Evolutionary conservation across 2,888 invertebrate species (phyloP).

Genomic region (Melieria crassipennis): DNA sequence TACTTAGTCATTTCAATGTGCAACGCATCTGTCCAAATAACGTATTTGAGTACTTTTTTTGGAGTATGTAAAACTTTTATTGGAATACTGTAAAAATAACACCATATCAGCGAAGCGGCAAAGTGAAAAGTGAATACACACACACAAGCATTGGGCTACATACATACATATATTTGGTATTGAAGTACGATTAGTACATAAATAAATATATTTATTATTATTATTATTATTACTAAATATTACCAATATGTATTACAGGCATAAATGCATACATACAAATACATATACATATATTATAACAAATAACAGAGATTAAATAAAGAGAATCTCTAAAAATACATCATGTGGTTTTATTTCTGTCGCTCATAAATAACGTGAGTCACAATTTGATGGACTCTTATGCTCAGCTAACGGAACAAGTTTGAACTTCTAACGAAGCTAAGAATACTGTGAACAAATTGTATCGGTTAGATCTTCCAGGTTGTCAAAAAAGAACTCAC

Average conservation of each 20-base stretch:
- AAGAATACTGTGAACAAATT: background rate
- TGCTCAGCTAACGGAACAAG: background rate
- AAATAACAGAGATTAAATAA: slow-evolving; percentile 24
- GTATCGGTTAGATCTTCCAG: background rate
- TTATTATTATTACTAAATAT: background rate
- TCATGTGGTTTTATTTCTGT: no score
- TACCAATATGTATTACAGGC: background rate
- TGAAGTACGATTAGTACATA: slow-evolving; percentile 10
- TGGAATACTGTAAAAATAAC: slow-evolving; percentile 58
- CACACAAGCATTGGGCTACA: slow-evolving; percentile 32
- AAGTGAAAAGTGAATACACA: slow-evolving; percentile 36
- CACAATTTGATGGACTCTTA: background rate
- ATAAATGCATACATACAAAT: slow-evolving; percentile 8
- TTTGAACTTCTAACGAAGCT: background rate
- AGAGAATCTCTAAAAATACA: slow-evolving; percentile 6
- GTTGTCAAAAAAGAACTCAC: no score
- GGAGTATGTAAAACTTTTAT: background rate
- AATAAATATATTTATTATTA: slow-evolving; percentile 23
- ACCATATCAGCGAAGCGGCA: slow-evolving; percentile 55
- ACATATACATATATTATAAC: slow-evolving; percentile 20
- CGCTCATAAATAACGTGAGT: no score
- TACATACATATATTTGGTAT: slow-evolving; percentile 28
- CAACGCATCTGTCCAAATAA: no score
- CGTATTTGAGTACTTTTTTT: background rate
- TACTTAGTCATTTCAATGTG: no score